These are phyloP conservation scores for Gallinago media DNA, from an alignment of 2,113 vertebrate species.

Conservation along the genomic window DNA sequence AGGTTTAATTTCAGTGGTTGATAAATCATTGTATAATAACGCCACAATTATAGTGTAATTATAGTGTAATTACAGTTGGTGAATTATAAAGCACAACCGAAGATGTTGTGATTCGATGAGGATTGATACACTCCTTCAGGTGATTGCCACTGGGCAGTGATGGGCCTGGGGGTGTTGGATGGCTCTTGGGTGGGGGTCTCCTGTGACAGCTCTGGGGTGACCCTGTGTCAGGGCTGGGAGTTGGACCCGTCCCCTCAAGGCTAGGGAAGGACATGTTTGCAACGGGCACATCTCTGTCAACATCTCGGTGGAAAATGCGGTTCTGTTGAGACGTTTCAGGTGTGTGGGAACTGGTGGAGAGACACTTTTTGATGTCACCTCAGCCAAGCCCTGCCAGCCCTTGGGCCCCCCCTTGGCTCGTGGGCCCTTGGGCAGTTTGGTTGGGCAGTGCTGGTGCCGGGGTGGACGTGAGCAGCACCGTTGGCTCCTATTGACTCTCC, in stretches of 20 bases:
- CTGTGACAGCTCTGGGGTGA: background rate
- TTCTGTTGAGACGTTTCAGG: background rate
- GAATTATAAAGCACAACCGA: background rate
- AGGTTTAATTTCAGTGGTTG: background rate
- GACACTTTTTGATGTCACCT: background rate
- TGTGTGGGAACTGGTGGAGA: background rate
- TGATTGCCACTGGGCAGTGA: background rate
- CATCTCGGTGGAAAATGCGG: fast-evolving
- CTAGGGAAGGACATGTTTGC: background rate
- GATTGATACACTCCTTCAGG: background rate
- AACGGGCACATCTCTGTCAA: background rate
- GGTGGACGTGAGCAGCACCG: fast-evolving
- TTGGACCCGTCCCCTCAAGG: background rate
- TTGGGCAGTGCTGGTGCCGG: background rate
- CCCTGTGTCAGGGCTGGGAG: background rate
- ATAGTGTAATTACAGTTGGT: background rate
- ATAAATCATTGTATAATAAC: slow-evolving; percentile 8
- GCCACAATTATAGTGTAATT: background rate
- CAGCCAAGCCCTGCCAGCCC: background rate
- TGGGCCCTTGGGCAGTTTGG: background rate
- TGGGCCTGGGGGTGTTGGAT: fast-evolving
- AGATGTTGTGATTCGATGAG: background rate
- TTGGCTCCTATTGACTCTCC: background rate
- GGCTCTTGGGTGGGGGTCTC: background rate
- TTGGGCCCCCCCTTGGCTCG: background rate